A percentile compares a stretch with the other conserved stretches of the same genome.
Evolutionary conservation across 1,140 invertebrate genomes (phyloP).

Genomic region (Penaeus chinensis): DNA sequence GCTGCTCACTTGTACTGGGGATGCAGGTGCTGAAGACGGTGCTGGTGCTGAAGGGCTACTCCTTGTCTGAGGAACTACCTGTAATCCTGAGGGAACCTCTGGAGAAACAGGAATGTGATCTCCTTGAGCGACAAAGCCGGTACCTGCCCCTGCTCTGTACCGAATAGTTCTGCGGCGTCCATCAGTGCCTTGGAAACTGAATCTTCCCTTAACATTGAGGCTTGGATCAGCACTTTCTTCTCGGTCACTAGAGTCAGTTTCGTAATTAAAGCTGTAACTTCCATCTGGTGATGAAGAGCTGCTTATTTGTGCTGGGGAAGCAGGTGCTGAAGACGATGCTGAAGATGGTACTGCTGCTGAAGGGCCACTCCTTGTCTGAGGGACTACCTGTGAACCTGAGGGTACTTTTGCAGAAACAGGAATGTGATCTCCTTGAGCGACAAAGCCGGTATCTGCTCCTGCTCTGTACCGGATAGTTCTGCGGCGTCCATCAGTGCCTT

Average conservation of each 20-base stretch:
- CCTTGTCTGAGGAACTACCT: background rate
- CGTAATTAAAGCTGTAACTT: too few relatives aligned
- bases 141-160: slow-evolving; percentile 27
- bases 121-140: slow-evolving; percentile 37
- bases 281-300: too few relatives aligned
- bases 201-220: slow-evolving; percentile 40
- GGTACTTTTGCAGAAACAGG: slow-evolving; percentile 5
- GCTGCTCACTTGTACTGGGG: too few relatives aligned
- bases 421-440: slow-evolving; percentile 35
- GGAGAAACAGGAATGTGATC: slow-evolving; percentile 19
- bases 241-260: too few relatives aligned
- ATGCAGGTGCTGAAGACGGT: background rate
- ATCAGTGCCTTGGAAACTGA: slow-evolving; percentile 60
- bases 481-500: slow-evolving; percentile 27
- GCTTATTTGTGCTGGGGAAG: too few relatives aligned
- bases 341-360: too few relatives aligned
- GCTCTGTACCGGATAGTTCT: slow-evolving; percentile 22
- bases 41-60: background rate
- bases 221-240: too few relatives aligned
- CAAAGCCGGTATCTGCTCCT: slow-evolving; percentile 36
- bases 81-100: background rate
- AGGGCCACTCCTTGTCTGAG: too few relatives aligned
- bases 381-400: too few relatives aligned
- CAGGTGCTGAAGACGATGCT: too few relatives aligned
- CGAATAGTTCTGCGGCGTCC: background rate